These are phyloP conservation scores for Tapirus terrestris DNA, from an alignment of 2,113 vertebrate species.

Conservation along the genomic window DNA sequence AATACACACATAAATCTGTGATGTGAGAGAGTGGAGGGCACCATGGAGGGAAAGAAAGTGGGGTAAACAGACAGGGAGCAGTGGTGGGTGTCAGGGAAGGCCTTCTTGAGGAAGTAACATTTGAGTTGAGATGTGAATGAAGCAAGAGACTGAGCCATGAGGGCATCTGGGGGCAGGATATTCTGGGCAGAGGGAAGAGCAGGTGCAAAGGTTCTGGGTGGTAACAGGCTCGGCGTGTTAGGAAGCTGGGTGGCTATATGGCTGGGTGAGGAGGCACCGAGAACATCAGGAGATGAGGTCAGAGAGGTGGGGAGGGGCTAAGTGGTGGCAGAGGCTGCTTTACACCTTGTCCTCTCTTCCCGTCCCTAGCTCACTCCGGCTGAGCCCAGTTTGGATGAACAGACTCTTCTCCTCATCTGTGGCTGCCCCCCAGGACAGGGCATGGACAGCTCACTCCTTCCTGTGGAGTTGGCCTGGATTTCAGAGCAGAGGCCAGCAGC, in stretches of 20 bases:
- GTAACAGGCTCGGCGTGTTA: fast-evolving
- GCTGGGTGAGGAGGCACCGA: too few species aligned
- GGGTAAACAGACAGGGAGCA: fast-evolving
- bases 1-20: fast-evolving
- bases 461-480: neutral
- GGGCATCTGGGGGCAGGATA: neutral
- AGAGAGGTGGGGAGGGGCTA: fast-evolving
- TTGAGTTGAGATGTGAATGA: neutral
- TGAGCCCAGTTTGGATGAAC: neutral
- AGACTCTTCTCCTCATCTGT: slow-evolving; percentile 40
- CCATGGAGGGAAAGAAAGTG: fast-evolving
- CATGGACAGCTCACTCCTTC: neutral
- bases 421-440: neutral
- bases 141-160: fast-evolving
- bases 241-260: fast-evolving
- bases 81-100: fast-evolving
- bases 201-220: neutral
- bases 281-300: fast-evolving
- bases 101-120: neutral
- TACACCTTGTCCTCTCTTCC: neutral
- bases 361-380: slow-evolving; percentile 47
- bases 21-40: fast-evolving
- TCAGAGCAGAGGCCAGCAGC: neutral
- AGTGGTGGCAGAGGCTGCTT: neutral
- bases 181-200: neutral